These are phyloP conservation scores for Macropus fuliginosus DNA, from an alignment of 2,797 vertebrate genomes.

Conservation along the genomic window DNA sequence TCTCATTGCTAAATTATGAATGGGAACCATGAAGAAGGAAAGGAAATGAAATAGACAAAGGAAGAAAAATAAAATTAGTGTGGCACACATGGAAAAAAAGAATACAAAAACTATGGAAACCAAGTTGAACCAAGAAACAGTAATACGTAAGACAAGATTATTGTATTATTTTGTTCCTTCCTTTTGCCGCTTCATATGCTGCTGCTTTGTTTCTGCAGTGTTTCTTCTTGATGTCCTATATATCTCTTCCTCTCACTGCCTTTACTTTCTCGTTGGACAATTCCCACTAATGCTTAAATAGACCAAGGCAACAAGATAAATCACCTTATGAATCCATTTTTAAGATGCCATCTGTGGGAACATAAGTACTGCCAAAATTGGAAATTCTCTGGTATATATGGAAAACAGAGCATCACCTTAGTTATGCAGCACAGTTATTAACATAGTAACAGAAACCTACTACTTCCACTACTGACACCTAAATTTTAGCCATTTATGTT, in stretches of 20 bases:
- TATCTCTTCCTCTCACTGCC: neutral
- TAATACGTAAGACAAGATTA: neutral
- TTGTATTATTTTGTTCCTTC: neutral
- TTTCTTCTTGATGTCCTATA: slow-evolving; percentile 51
- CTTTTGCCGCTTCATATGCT: slow-evolving; percentile 37
- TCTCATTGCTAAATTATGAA: neutral
- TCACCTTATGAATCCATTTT: slow-evolving; percentile 26
- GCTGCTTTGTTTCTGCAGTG: slow-evolving; percentile 13
- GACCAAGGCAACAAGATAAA: slow-evolving; percentile 40
- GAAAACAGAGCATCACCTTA: neutral
- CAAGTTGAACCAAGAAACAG: neutral
- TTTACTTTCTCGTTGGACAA: slow-evolving; percentile 20
- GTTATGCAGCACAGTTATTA: neutral
- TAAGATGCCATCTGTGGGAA: slow-evolving; percentile 39
- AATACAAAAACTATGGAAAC: neutral
- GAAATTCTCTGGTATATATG: neutral
- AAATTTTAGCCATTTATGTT: neutral
- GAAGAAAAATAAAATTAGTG: neutral
- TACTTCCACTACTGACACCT: neutral
- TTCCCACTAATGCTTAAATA: neutral
- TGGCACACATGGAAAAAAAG: neutral
- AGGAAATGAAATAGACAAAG: neutral
- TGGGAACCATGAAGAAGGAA: neutral
- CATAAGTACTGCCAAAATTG: slow-evolving; percentile 26
- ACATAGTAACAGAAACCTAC: neutral